phyloP scores from a whole-genome alignment of 2,113 vertebrate species.

The Cinclus cinclus region DNA sequence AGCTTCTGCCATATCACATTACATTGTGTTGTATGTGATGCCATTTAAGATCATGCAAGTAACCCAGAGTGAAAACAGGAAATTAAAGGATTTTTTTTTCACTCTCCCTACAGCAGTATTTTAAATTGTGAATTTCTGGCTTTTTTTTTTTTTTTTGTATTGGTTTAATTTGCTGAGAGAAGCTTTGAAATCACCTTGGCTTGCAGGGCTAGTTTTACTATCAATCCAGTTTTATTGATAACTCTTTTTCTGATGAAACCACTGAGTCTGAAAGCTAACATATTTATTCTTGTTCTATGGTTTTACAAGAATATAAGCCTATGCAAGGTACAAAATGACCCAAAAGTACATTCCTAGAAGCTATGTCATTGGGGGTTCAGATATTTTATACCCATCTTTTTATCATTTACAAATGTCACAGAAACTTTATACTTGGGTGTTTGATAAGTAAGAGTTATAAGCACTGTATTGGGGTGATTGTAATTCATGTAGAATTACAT shows the following conservation, averaged over 20 bases:
- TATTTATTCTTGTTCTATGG: not conserved
- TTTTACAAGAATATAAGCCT: not conserved
- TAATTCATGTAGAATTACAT: not conserved
- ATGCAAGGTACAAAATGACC: not conserved
- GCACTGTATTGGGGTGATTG: not conserved
- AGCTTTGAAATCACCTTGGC: not conserved
- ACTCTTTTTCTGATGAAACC: not conserved
- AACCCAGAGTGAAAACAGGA: not conserved
- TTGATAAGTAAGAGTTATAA: not conserved
- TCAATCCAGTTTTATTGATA: not conserved
- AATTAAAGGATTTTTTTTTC: not conserved
- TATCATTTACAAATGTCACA: not conserved
- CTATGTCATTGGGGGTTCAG: not conserved
- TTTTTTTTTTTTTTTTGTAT: constrained; percentile 18
- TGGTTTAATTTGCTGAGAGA: not conserved
- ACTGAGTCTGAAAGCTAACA: not conserved
- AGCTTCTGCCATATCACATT: not conserved
- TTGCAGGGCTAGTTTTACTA: not conserved
- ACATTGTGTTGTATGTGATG: not conserved
- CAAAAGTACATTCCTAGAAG: not conserved
- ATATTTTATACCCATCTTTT: not conserved
- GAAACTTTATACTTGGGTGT: not conserved
- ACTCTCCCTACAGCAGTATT: not conserved
- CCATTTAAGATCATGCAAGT: not conserved
- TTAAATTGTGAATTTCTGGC: not conserved